phyloP scores from a whole-genome alignment of 2,888 invertebrate species.

The Hanleya hanleyi region DNA sequence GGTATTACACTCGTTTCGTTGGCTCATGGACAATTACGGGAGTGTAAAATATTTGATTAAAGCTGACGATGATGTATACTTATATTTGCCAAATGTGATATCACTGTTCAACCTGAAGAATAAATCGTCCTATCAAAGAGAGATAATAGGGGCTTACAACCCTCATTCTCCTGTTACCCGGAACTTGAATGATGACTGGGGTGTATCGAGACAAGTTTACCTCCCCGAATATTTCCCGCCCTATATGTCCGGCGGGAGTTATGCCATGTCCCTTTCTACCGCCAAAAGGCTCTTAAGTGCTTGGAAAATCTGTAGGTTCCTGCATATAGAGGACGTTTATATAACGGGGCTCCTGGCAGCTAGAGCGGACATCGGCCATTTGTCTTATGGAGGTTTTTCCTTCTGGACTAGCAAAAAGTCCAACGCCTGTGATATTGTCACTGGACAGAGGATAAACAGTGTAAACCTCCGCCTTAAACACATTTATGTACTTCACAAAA shows the following conservation, averaged over 20 bases:
- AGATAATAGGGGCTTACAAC: slow-evolving; percentile 41
- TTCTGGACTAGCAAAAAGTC: slow-evolving; percentile 41
- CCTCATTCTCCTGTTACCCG: slow-evolving; percentile 36
- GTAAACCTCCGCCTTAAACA: slow-evolving; percentile 37
- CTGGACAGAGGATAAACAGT: slow-evolving; percentile 29
- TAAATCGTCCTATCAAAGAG: slow-evolving; percentile 15
- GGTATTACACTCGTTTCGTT: slow-evolving; percentile 34
- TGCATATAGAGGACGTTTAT: slow-evolving; percentile 46
- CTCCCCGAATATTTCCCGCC: slow-evolving; percentile 34
- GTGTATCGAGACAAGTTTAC: slow-evolving; percentile 34
- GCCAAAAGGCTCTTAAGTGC: slow-evolving; percentile 22
- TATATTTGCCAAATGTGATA: slow-evolving; percentile 41
- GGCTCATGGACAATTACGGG: slow-evolving; percentile 23
- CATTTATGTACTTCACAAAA: slow-evolving; percentile 29
- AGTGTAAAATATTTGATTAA: slow-evolving; percentile 40
- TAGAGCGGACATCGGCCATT: slow-evolving; percentile 30
- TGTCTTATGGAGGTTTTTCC: slow-evolving; percentile 37
- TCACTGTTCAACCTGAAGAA: too few relatives aligned
- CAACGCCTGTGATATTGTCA: slow-evolving; percentile 38
- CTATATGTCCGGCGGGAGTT: slow-evolving; percentile 43
- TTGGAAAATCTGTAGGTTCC: slow-evolving; percentile 6
- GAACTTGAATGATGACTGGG: slow-evolving; percentile 42
- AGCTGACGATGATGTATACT: slow-evolving; percentile 45
- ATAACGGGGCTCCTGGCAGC: slow-evolving; percentile 43
- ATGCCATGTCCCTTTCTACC: slow-evolving; percentile 36